phyloP scores from a whole-genome alignment of 2,113 vertebrate genomes.

The Geococcyx californianus region DNA sequence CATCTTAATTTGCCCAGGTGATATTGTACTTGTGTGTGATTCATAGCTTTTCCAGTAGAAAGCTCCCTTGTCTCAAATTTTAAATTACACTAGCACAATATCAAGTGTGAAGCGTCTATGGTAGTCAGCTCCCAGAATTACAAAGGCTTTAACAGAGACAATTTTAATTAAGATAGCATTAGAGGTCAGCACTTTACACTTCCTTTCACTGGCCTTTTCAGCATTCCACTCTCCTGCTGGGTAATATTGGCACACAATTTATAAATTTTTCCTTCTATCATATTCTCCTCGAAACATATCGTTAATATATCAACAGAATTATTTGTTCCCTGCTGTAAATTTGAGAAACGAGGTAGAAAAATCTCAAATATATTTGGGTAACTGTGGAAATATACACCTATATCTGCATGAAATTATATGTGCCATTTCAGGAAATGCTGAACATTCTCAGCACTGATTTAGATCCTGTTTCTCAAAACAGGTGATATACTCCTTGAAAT shows the following conservation, averaged over 20 bases:
- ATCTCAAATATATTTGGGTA: background rate
- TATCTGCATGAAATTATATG: background rate
- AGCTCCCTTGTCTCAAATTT: conserved; percentile 16
- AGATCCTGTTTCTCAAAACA: background rate
- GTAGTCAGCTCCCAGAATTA: background rate
- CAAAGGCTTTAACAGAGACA: background rate
- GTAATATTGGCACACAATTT: background rate
- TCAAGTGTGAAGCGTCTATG: background rate
- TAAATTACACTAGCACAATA: conserved; percentile 2
- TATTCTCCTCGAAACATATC: background rate
- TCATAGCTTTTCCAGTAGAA: background rate
- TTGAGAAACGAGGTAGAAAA: background rate
- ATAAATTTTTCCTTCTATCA: background rate
- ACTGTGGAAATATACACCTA: background rate
- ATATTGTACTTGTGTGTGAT: background rate
- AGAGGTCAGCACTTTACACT: background rate
- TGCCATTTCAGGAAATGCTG: background rate
- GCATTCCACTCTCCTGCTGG: background rate
- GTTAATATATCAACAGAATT: background rate
- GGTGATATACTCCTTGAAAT: background rate
- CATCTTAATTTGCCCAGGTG: background rate
- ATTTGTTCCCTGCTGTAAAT: background rate
- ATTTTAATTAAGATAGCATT: conserved; percentile 15
- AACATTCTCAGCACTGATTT: background rate
- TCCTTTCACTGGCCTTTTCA: background rate